These are phyloP conservation scores for Aphyosemion australe DNA, from an alignment of 2,113 vertebrate genomes.

Conservation along the genomic window DNA sequence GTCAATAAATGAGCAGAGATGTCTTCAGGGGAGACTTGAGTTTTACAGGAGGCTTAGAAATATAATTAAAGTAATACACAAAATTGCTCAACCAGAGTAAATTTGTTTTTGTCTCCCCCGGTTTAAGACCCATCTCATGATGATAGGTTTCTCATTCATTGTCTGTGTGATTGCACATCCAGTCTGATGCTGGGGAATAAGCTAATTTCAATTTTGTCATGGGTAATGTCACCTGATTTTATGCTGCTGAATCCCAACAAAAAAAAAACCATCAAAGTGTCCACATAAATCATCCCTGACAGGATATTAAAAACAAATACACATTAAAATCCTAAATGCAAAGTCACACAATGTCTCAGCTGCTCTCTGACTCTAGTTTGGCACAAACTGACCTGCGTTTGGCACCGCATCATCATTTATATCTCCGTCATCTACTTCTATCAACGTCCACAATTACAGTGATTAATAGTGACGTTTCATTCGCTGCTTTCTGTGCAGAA, in stretches of 20 bases:
- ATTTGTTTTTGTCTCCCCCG: slow-evolving; percentile 61
- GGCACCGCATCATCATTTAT: slow-evolving; percentile 49
- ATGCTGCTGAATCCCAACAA: slow-evolving; percentile 66
- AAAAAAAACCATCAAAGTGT: slow-evolving; percentile 63
- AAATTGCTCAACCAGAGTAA: slow-evolving; percentile 45
- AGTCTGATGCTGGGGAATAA: slow-evolving; percentile 57
- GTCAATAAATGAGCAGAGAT: slow-evolving; percentile 22
- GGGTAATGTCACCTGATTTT: slow-evolving; percentile 74
- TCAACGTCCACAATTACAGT: slow-evolving; percentile 50
- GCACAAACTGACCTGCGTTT: slow-evolving; percentile 26
- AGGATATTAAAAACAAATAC: slow-evolving; percentile 72
- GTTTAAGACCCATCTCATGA: slow-evolving; percentile 41
- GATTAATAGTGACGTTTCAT: slow-evolving; percentile 69
- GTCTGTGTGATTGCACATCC: slow-evolving; percentile 57
- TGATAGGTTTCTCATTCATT: slow-evolving; percentile 62
- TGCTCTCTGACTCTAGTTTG: slow-evolving; percentile 25
- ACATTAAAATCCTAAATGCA: slow-evolving; percentile 46
- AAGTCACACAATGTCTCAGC: slow-evolving; percentile 31
- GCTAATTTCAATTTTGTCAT: slow-evolving; percentile 74
- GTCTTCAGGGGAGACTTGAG: slow-evolving; percentile 16
- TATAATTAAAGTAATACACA: slow-evolving; percentile 41
- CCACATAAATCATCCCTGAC: slow-evolving; percentile 75
- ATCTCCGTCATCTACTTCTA: slow-evolving; percentile 40
- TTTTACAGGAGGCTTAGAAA: slow-evolving; percentile 33
- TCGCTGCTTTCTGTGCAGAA: slow-evolving; percentile 24